Base-by-base conservation (phyloP, 2,113 vertebrate species). In the Narcine bancroftii region DNA sequence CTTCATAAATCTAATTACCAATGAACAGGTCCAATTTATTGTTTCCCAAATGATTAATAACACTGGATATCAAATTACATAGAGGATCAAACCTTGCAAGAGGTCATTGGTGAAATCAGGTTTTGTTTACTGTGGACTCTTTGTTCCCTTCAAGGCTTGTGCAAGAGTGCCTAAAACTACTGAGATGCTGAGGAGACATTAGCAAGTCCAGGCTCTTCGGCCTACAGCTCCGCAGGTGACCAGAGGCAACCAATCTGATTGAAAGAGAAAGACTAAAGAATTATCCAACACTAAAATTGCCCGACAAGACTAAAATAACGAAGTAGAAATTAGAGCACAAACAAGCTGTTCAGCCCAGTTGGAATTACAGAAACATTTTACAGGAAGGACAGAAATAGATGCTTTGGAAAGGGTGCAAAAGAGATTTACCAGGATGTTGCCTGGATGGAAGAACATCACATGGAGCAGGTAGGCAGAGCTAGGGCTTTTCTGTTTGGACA, bases 91-190 rank as follows among this genome's bases (percentile, higher is more conserved):
- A 83, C 26, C 79, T 83, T 83, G 79, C 79, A 83, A n/a, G 29
- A 83, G 47, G 53, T 83, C 79, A 83, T 83, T 83, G 79, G 50
- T 56, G 79, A 83, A 47, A 29, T 47, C 45, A 83, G 29, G 50
- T 83, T 83, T 5, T 7, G 9, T 50, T 5, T 33, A 53, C 39
- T 42, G 13, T 39, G 75, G 19, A 47, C 1, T 45, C 1, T 47
- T 47, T 0, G 47, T 13, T n/a, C 47, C 19, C 21, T 2, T n/a
- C n/a, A 83, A 83, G 79, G 15, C 33, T 15, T 2, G 1, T 10
- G 33, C 50, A 83, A 29, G 47, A 53, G 2, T 33, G 79, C 50
- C 29, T 21, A 53, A 26, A 53, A 33, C 13, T 2, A 33, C 6
- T 50, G 47, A 83, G 47, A 53, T 53, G 11, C 33, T 13, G 29